A percentile compares a stretch with the other conserved stretches of the same genome.
phyloP scores from a whole-genome alignment of 2,113 vertebrate species.

The Actenoides lindsayi region DNA sequence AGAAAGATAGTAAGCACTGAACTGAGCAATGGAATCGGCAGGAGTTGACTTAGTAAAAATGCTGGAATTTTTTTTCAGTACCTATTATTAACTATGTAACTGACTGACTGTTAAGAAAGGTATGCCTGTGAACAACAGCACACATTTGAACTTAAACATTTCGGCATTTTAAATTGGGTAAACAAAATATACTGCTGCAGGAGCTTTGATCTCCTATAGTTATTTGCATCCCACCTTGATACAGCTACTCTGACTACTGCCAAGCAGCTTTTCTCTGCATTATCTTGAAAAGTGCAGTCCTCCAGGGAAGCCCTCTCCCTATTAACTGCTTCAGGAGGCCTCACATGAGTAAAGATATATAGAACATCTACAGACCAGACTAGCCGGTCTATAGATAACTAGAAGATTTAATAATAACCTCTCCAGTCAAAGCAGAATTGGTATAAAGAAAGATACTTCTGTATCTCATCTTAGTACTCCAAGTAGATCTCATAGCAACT shows the following conservation, averaged over 20 bases:
- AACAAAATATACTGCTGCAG: neutral
- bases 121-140: neutral
- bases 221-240: neutral
- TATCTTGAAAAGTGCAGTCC: neutral
- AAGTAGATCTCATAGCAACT: neutral
- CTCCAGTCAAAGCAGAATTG: neutral
- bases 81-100: neutral
- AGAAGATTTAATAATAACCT: neutral
- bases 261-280: neutral
- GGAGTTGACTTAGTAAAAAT: neutral
- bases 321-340: neutral
- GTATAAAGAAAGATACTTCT: neutral
- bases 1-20: neutral
- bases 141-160: neutral
- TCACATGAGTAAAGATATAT: neutral
- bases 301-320: neutral
- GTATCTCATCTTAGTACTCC: neutral
- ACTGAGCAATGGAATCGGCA: rapidly evolving
- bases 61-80: neutral
- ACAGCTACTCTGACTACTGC: neutral
- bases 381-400: neutral
- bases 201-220: neutral
- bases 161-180: neutral
- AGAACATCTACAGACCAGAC: neutral
- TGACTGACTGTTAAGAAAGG: neutral